A percentile compares a stretch with the other conserved stretches of the same genome.
phyloP scores from a whole-genome alignment of 2,797 vertebrate genomes.

The Enteromius unitaeniatus region DNA sequence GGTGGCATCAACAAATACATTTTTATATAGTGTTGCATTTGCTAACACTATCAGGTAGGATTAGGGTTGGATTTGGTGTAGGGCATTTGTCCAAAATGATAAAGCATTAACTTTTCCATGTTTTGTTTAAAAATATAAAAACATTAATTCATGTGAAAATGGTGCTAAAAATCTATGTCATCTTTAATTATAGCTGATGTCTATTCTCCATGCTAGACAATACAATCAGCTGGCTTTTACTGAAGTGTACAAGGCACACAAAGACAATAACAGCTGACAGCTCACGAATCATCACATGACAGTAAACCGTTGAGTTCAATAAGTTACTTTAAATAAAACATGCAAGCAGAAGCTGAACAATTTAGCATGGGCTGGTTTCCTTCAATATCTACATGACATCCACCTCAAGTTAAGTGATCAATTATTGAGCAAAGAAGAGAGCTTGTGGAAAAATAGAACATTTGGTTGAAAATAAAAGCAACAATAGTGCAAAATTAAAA shows the following conservation, averaged over 20 bases:
- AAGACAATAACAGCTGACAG: slow-evolving; percentile 40
- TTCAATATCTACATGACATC: slow-evolving; percentile 14
- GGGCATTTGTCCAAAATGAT: no score
- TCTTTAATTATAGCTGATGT: slow-evolving; percentile 34
- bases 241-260: not conserved
- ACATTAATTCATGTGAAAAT: slow-evolving; percentile 2
- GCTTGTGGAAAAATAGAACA: not conserved
- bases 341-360: slow-evolving; percentile 15
- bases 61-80: no score
- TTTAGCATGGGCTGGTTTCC: not conserved
- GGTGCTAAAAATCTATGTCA: slow-evolving; percentile 1
- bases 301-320: slow-evolving; percentile 18
- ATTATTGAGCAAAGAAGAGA: slow-evolving; percentile 1
- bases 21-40: no score
- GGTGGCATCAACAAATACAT: no score
- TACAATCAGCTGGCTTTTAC: slow-evolving; percentile 29
- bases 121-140: no score
- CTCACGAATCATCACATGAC: slow-evolving; percentile 32
- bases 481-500: no score
- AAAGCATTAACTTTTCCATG: no score
- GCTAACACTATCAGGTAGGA: no score
- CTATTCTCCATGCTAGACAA: slow-evolving; percentile 6
- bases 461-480: not conserved
- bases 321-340: slow-evolving; percentile 33
- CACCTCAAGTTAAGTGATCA: slow-evolving; percentile 11